These are phyloP conservation scores for Phataginus tetradactyla DNA, from an alignment of 2,797 vertebrate species.

Conservation along the genomic window DNA sequence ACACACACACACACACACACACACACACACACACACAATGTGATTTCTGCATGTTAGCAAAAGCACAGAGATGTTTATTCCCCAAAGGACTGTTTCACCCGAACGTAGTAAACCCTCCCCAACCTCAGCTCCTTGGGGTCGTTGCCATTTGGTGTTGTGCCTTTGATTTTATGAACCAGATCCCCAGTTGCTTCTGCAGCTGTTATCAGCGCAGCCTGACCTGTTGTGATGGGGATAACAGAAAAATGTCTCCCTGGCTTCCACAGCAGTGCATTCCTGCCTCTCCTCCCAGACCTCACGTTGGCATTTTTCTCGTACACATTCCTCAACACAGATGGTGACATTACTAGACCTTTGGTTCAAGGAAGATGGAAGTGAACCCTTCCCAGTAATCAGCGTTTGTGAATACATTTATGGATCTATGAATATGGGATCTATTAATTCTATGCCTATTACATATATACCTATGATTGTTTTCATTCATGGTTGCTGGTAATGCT, in stretches of 20 bases:
- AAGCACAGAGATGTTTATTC: conserved; percentile 54
- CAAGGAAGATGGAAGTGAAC: conserved; percentile 36
- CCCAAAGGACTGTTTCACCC: conserved; percentile 48
- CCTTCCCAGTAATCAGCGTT: conserved; percentile 38
- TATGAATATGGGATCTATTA: not conserved
- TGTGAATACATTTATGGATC: not conserved
- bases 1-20: no score
- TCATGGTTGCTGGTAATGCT: not conserved
- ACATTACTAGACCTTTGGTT: conserved; percentile 58
- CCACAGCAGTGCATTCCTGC: not conserved
- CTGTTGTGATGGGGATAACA: conserved; percentile 65
- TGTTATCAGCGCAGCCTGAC: conserved; percentile 50
- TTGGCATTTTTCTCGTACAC: not conserved
- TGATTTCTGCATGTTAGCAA: conserved; percentile 49
- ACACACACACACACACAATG: not conserved
- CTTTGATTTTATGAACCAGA: conserved; percentile 74
- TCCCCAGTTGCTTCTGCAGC: conserved; percentile 74
- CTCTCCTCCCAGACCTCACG: not conserved
- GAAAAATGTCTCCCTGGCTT: not conserved
- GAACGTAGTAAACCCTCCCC: conserved; percentile 71
- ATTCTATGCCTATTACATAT: not conserved
- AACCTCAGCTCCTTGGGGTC: conserved; percentile 60
- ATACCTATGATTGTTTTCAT: not conserved
- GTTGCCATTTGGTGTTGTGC: conserved; percentile 77
- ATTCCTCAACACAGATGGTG: conserved; percentile 17